Evolutionary conservation across 2,797 vertebrate species (phyloP).

Genomic region (Sebastes vulpes): DNA sequence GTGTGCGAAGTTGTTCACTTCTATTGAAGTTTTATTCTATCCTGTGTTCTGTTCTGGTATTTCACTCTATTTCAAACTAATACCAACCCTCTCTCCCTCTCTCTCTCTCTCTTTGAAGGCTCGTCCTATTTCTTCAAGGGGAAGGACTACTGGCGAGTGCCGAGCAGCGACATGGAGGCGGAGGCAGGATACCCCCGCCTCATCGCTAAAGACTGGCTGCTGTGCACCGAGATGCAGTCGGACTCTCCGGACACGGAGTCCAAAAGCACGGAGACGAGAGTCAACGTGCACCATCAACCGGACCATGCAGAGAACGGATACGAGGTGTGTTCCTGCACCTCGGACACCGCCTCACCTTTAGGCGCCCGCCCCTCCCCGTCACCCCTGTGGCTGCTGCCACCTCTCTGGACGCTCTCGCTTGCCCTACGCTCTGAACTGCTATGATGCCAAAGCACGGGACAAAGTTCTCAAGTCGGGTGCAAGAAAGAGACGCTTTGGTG

Average conservation of each 20-base stretch:
- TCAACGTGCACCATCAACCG: constrained; percentile 81
- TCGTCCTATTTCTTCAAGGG: constrained; percentile 96
- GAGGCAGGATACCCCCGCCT: constrained; percentile 90
- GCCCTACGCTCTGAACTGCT: constrained; percentile 48
- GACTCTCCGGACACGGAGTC: constrained; percentile 82
- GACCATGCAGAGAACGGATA: constrained; percentile 91
- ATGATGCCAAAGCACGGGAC: constrained; percentile 65
- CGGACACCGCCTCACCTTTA: constrained; percentile 72
- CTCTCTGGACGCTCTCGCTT: constrained; percentile 71
- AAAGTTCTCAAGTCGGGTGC: neutral
- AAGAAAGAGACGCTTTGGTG: constrained; percentile 13
- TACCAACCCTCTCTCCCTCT: neutral
- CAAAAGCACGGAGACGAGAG: constrained; percentile 80
- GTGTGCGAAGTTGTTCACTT: no score
- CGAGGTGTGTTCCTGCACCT: constrained; percentile 95
- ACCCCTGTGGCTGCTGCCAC: constrained; percentile 68
- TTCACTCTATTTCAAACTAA: neutral
- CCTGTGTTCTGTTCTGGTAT: neutral
- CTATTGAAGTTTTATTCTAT: neutral
- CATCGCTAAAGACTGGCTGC: constrained; percentile 93
- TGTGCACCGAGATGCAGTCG: constrained; percentile 89
- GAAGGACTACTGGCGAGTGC: constrained; percentile 94
- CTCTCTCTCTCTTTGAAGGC: constrained; percentile 17
- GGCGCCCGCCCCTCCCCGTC: constrained; percentile 48
- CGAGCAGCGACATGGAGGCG: constrained; percentile 89